Percentiles rank a stretch among this genome's conserved stretches.
phyloP scores from a whole-genome alignment of 2,113 vertebrate genomes.

The Bucco capensis region DNA sequence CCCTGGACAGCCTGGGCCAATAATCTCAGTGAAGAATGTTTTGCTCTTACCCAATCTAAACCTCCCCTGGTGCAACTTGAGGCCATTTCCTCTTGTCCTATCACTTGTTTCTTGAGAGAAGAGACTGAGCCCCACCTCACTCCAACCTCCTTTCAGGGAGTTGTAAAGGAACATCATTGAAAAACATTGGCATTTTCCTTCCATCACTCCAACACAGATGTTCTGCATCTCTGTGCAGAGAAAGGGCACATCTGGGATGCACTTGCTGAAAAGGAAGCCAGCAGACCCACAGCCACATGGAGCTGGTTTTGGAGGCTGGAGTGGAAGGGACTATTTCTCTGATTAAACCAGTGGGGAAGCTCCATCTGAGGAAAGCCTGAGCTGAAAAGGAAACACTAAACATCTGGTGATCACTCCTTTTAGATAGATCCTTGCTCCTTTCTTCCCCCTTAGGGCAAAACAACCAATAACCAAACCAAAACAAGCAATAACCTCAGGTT shows the following conservation, averaged over 20 bases:
- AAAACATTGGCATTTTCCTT: background rate
- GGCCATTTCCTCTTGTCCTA: background rate
- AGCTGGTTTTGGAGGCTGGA: background rate
- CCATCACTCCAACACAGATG: background rate
- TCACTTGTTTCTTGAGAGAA: background rate
- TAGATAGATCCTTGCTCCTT: background rate
- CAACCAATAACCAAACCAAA: background rate
- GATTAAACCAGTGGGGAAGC: background rate
- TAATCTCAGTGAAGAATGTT: background rate
- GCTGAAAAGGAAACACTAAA: background rate
- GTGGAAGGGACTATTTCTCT: background rate
- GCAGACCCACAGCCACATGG: background rate
- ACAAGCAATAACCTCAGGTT: constrained; percentile 14
- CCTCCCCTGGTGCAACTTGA: background rate
- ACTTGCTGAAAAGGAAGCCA: background rate
- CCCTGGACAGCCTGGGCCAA: background rate
- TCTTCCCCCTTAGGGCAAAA: background rate
- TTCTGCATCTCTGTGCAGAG: background rate
- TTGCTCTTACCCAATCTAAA: background rate
- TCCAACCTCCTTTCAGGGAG: background rate
- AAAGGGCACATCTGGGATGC: background rate
- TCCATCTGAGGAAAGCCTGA: background rate
- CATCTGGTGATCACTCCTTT: background rate
- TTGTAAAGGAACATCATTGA: background rate
- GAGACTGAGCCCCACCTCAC: background rate